A percentile compares a stretch with the other conserved stretches of the same genome.
phyloP scores from a whole-genome alignment of 2,888 invertebrate species.

The Oxytorus armatus region DNA sequence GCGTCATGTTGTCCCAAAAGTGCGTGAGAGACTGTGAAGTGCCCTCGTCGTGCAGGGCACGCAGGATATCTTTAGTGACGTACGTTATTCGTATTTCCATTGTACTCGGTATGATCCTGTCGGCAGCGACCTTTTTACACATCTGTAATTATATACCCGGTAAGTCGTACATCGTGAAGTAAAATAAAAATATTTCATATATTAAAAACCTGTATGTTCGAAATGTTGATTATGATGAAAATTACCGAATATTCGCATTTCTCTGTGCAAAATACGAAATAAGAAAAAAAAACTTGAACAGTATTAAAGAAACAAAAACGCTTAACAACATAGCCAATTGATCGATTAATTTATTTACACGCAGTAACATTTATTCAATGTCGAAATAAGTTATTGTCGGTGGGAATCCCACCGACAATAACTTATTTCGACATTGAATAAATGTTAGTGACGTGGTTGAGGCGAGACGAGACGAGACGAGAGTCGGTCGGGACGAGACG shows the following conservation, averaged over 20 bases:
- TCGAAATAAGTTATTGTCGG: neutral
- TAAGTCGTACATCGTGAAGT: conserved; percentile 78
- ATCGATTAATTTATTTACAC: neutral
- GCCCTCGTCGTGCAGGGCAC: conserved; percentile 38
- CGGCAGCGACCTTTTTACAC: conserved; percentile 81
- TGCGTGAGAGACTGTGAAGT: conserved; percentile 51
- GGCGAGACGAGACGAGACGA: too few species aligned
- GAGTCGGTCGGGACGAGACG: too few species aligned
- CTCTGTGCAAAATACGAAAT: too few species aligned
- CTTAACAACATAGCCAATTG: neutral
- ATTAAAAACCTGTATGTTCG: neutral
- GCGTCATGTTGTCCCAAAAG: conserved; percentile 75
- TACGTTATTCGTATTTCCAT: conserved; percentile 76
- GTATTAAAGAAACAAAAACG: too few species aligned
- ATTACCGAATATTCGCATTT: neutral
- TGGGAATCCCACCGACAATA: too few species aligned
- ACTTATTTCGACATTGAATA: too few species aligned
- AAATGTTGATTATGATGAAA: neutral
- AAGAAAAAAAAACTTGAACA: neutral
- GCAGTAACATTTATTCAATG: neutral
- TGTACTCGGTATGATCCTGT: conserved; percentile 78
- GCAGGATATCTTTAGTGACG: conserved; percentile 71
- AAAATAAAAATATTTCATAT: conserved; percentile 19
- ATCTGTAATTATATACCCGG: conserved; percentile 81
- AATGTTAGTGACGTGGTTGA: too few species aligned